A percentile compares a stretch with the other conserved stretches of the same genome.
phyloP scores from a whole-genome alignment of 2,797 vertebrate species.

The Galaxias olidus region DNA sequence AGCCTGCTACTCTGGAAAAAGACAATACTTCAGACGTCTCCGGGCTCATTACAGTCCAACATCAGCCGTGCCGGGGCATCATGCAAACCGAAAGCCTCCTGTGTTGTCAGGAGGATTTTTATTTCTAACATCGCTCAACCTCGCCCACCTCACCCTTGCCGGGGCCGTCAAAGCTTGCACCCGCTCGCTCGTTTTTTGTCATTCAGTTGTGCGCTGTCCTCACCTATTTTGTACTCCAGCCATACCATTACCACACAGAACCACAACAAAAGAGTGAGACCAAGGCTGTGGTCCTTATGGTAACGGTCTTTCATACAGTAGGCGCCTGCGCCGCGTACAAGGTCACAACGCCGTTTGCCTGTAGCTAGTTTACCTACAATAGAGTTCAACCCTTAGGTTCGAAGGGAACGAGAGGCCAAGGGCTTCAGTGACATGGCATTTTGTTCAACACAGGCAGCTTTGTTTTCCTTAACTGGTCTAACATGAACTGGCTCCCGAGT shows the following conservation, averaged over 20 bases:
- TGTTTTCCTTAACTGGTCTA: slow-evolving; percentile 27
- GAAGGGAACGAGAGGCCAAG: slow-evolving; percentile 22
- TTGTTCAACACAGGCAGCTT: slow-evolving; percentile 22
- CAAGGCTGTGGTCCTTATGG: too few species aligned
- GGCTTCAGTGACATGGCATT: slow-evolving; percentile 15
- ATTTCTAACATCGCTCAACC: not conserved
- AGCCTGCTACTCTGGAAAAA: slow-evolving; percentile 56
- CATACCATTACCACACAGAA: too few species aligned
- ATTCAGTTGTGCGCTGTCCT: too few species aligned
- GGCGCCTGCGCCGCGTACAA: too few species aligned
- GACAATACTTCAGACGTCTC: slow-evolving; percentile 64
- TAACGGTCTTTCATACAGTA: too few species aligned
- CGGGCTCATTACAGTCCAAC: slow-evolving; percentile 58
- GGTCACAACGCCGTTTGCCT: too few species aligned
- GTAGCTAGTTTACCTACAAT: too few species aligned
- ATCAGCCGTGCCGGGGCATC: slow-evolving; percentile 32
- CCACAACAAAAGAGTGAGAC: too few species aligned
- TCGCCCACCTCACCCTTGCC: too few species aligned
- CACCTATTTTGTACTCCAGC: too few species aligned
- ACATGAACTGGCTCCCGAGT: slow-evolving; percentile 34
- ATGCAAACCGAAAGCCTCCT: slow-evolving; percentile 17
- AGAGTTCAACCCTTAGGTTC: slow-evolving; percentile 27
- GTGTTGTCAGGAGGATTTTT: slow-evolving; percentile 25
- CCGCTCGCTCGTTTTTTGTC: too few species aligned
- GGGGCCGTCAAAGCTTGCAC: too few species aligned